These are phyloP conservation scores for Lapara coniferarum DNA, from an alignment of 2,888 invertebrate species.

Conservation along the genomic window DNA sequence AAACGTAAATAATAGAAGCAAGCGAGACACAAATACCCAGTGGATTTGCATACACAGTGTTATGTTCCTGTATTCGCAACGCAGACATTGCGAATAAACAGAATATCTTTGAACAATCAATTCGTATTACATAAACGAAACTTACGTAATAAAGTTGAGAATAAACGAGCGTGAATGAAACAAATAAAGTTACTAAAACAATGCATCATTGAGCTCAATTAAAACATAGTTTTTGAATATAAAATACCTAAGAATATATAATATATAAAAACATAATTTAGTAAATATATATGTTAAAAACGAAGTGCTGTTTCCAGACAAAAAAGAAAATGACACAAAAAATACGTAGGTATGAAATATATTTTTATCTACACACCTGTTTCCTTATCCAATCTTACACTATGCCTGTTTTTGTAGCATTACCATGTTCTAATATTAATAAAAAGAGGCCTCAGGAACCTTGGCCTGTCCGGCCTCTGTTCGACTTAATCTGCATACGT, in stretches of 20 bases:
- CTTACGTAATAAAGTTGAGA: no score
- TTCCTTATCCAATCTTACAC: neutral
- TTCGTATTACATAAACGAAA: neutral
- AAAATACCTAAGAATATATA: no score
- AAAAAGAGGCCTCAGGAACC: constrained; percentile 1
- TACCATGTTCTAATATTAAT: constrained; percentile 1
- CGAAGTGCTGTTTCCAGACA: no score
- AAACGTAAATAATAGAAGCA: constrained; percentile 14
- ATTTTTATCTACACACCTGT: neutral
- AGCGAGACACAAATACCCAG: constrained; percentile 11
- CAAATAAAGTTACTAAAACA: neutral
- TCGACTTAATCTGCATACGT: constrained; percentile 23
- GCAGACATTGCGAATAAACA: neutral
- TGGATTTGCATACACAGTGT: constrained; percentile 15
- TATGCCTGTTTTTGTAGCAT: neutral
- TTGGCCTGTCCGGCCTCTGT: neutral
- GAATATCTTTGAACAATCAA: neutral
- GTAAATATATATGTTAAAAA: neutral
- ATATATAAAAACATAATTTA: no score
- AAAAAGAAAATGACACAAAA: no score
- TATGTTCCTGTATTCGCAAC: constrained; percentile 8
- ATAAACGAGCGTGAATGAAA: neutral
- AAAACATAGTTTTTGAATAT: neutral
- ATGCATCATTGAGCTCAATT: neutral
- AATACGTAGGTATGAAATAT: neutral